Evolutionary conservation across 2,797 vertebrate species (phyloP), one percentile per base, ranked within the genome.

Genomic region (Manis javanica): DNA sequence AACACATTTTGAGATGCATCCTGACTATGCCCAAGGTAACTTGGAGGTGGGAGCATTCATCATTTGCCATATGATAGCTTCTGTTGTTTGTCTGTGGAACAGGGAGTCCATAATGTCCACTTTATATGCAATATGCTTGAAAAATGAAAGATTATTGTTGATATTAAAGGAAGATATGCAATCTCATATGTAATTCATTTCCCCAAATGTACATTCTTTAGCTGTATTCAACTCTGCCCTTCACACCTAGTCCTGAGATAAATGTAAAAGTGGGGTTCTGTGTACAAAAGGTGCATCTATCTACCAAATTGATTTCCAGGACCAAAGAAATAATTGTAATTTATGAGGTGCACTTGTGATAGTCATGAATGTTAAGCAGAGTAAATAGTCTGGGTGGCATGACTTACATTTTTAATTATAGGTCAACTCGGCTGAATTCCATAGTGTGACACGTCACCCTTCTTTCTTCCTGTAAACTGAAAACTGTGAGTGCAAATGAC

Each of bases 321-420:
- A 34, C 57, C 68, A 90, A 93, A 87, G 34, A 92, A 95, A 97
- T 96, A 86, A 87, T 88, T 96, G 34, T 77, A 75, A 96, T 96
- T 96, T 96, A 97, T 94, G 95, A 96, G 72, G 79, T 95, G 85
- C 10, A 55, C 42, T 46, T 95, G 85, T 68, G 90, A 96, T 87
- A 68, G 87, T 91, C 92, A 91, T 89, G 88, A 95, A 97, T 96
- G 82, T 95, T 96, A 97, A 97, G 49, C 75, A 96, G 81, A 79
- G 39, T n/a, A 75, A 59, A 72, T 49, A 26, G 24, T 46, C 78
- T 90, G 53, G 39, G 74, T 95, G 53, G 75, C 39, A 89, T 90
- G 92, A 86, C 82, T 96, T 97, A 97, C 78, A 95, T 89, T 95
- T 97, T 96, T 96, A 97, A 96, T 96, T 96, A 95, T 68, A 96